Conservation (phyloP, 2,113 vertebrate genomes). For the Catharus fuscescens region DNA sequence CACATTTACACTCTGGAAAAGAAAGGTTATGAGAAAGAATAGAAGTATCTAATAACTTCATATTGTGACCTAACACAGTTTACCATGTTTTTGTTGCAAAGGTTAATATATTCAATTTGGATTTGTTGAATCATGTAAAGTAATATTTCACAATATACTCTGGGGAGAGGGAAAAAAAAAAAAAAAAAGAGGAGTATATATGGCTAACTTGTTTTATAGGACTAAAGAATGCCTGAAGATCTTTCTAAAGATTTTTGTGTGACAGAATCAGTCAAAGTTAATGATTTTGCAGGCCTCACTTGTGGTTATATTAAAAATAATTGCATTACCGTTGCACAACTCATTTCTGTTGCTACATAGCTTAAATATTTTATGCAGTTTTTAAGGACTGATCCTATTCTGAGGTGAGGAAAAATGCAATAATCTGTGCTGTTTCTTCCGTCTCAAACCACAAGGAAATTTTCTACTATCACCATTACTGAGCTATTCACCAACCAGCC, state of each 20-base stretch:
- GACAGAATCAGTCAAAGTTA: constrained; percentile 32
- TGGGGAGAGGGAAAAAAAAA: not conserved
- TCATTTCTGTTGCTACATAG: not conserved
- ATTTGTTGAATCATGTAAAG: not conserved
- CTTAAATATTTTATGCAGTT: constrained; percentile 49
- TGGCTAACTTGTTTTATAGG: not conserved
- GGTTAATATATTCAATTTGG: constrained; percentile 13
- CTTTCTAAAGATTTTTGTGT: constrained; percentile 22
- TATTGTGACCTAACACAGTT: not conserved
- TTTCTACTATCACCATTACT: not conserved
- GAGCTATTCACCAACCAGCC: not conserved
- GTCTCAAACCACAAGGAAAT: not conserved
- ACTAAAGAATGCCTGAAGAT: not conserved
- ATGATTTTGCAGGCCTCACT: constrained; percentile 18
- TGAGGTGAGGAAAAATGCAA: not conserved
- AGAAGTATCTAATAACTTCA: not conserved
- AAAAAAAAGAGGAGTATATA: not conserved
- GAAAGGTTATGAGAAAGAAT: not conserved
- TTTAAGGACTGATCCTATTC: constrained; percentile 15
- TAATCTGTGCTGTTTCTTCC: not conserved
- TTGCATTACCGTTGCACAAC: constrained; percentile 16
- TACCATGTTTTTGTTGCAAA: constrained; percentile 25
- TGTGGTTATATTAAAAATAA: constrained; percentile 49
- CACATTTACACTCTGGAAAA: not conserved
- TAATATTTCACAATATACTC: not conserved